Evolutionary conservation across 2,888 invertebrate genomes (phyloP).

Genomic region (Volucella bombylans): DNA sequence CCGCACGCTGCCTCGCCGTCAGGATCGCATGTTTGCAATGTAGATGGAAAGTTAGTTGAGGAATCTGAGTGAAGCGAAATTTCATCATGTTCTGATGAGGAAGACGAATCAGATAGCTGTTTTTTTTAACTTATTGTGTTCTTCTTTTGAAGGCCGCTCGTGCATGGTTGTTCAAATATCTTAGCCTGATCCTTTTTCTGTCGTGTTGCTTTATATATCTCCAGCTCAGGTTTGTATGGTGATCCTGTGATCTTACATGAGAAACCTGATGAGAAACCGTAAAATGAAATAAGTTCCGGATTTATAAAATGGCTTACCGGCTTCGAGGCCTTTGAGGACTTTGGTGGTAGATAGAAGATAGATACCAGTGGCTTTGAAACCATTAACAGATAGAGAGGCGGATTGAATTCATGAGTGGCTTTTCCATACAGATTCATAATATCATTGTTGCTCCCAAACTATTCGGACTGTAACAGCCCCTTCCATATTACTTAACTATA

Average conservation of each 20-base stretch:
- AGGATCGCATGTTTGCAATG: no score
- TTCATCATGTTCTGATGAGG: no score
- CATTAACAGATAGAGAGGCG: conserved; percentile 32
- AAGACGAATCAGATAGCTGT: no score
- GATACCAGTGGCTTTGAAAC: conserved; percentile 37
- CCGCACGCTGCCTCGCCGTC: no score
- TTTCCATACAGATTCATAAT: conserved; percentile 26
- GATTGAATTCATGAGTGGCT: conserved; percentile 33
- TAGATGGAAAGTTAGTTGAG: no score
- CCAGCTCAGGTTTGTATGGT: conserved; percentile 23
- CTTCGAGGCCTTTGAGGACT: no score
- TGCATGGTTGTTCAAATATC: conserved; percentile 4
- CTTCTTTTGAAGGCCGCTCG: conserved; percentile 9
- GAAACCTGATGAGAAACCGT: conserved; percentile 14
- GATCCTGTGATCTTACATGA: conserved; percentile 28
- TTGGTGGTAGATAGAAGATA: no score
- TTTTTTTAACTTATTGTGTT: neutral
- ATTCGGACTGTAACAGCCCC: conserved; percentile 18
- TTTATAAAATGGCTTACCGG: conserved; percentile 3
- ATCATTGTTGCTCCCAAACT: conserved; percentile 29
- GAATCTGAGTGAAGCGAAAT: no score
- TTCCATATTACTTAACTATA: conserved; percentile 12
- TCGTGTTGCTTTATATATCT: conserved; percentile 20
- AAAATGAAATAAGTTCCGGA: conserved; percentile 26
- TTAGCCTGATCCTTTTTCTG: conserved; percentile 19